Percentiles rank a stretch among this genome's conserved stretches.
Evolutionary conservation across 2,113 vertebrate species (phyloP).

Genomic region (Excalfactoria chinensis): DNA sequence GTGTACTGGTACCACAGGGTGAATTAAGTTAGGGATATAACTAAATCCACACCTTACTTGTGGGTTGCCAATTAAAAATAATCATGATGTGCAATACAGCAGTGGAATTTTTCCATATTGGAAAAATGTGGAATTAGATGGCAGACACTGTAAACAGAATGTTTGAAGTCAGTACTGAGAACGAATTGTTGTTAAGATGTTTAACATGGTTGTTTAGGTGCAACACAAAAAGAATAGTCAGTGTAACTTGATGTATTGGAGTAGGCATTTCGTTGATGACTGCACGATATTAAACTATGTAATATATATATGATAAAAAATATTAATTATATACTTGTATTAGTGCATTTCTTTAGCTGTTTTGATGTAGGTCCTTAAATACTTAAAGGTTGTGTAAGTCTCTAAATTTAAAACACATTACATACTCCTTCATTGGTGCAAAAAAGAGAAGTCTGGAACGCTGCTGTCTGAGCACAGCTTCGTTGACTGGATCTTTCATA

Average conservation of each 20-base stretch:
- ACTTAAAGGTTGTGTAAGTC: not conserved
- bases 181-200: not conserved
- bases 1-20: not conserved
- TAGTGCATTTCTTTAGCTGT: not conserved
- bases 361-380: not conserved
- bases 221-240: not conserved
- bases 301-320: not conserved
- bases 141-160: not conserved
- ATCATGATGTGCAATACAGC: not conserved
- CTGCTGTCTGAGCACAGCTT: not conserved
- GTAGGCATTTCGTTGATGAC: not conserved
- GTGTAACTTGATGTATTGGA: not conserved
- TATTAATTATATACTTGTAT: not conserved
- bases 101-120: not conserved
- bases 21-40: not conserved
- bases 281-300: not conserved
- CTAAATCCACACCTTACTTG: not conserved
- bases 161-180: not conserved
- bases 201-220: not conserved
- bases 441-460: not conserved
- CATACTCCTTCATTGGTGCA: not conserved
- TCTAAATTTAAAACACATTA: slow-evolving; percentile 34
- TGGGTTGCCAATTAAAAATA: not conserved
- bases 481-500: slow-evolving; percentile 22
- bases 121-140: not conserved